Conservation (phyloP, 2,888 invertebrate species). For the Teleiodes luculella region DNA sequence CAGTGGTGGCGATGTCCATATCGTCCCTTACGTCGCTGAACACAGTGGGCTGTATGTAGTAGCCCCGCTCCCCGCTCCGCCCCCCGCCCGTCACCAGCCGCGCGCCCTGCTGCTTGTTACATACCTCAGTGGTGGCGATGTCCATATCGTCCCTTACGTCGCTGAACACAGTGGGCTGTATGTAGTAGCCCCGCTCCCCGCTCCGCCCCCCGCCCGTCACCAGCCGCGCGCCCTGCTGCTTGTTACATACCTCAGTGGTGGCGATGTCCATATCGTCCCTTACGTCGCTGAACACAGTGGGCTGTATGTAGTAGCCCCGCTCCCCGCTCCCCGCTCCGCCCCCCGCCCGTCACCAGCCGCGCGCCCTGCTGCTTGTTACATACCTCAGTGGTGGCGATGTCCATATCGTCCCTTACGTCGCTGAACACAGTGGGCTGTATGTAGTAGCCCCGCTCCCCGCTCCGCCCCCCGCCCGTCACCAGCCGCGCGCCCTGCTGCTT, state of each 20-base stretch:
- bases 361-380: constrained; percentile 92
- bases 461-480: no score
- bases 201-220: no score
- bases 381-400: neutral
- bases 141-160: constrained; percentile 4
- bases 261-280: constrained; percentile 91
- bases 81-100: no score
- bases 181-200: no score
- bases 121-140: neutral
- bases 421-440: no score
- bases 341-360: constrained; percentile 87
- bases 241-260: constrained; percentile 81
- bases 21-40: no score
- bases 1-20: neutral
- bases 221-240: no score
- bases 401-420: neutral
- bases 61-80: no score
- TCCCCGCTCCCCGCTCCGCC: constrained; percentile 83
- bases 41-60: no score
- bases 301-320: constrained; percentile 91
- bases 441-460: no score
- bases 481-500: no score
- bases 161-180: no score
- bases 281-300: constrained; percentile 93
- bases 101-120: neutral